These are phyloP conservation scores for Nesogale talazaci DNA, from an alignment of 2,113 vertebrate genomes.

Conservation along the genomic window DNA sequence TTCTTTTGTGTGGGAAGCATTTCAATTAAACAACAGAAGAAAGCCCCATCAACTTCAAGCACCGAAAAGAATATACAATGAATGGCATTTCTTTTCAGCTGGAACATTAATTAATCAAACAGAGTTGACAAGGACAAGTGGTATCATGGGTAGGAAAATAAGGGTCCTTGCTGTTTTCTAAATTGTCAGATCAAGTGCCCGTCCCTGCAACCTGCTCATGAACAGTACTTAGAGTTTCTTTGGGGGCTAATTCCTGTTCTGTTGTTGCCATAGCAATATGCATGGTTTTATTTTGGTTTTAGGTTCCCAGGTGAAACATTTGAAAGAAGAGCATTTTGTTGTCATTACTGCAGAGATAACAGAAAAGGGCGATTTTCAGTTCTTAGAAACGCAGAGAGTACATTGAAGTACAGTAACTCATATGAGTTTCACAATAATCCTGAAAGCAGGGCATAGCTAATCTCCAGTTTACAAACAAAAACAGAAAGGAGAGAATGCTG, in stretches of 20 bases:
- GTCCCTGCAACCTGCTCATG: background rate
- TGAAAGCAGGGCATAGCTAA: background rate
- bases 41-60: constrained; percentile 55
- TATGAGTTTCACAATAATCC: background rate
- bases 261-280: constrained; percentile 63
- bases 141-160: background rate
- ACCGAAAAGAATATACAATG: constrained; percentile 53
- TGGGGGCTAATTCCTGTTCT: constrained; percentile 40
- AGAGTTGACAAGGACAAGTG: constrained; percentile 64
- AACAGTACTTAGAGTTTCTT: constrained; percentile 3
- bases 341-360: background rate
- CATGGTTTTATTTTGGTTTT: background rate
- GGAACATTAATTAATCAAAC: constrained; percentile 69
- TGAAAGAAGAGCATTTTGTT: constrained; percentile 42
- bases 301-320: constrained; percentile 13
- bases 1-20: constrained; percentile 62
- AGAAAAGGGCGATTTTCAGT: background rate
- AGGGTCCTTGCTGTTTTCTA: constrained; percentile 58
- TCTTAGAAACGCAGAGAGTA: background rate
- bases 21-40: constrained; percentile 61
- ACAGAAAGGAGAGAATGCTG: background rate
- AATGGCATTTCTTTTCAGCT: constrained; percentile 39
- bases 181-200: constrained; percentile 31
- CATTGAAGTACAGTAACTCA: background rate
- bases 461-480: constrained; percentile 1